Evolutionary conservation across 2,113 vertebrate species (phyloP).

Genomic region (Tauraco erythrolophus): DNA sequence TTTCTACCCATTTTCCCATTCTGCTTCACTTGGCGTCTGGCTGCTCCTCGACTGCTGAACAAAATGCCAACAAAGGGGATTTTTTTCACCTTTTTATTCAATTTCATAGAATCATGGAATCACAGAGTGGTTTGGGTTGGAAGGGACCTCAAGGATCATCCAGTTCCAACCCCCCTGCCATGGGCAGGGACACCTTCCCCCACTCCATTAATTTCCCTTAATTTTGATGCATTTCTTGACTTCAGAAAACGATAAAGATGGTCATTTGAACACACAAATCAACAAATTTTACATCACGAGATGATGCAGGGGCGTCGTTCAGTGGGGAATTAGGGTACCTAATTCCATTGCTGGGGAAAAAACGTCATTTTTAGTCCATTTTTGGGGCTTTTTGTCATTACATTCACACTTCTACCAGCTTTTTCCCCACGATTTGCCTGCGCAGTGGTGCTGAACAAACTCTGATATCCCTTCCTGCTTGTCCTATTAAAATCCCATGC

Average conservation of each 20-base stretch:
- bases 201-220: neutral
- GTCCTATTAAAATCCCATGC: neutral
- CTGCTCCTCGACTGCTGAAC: neutral
- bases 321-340: rapidly evolving
- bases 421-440: neutral
- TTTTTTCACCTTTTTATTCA: neutral
- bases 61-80: neutral
- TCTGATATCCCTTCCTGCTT: neutral
- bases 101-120: neutral
- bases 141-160: too few relatives aligned
- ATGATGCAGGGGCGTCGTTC: rapidly evolving
- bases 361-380: neutral
- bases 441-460: neutral
- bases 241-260: neutral
- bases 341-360: rapidly evolving
- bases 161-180: too few relatives aligned
- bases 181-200: too few relatives aligned
- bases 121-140: too few relatives aligned
- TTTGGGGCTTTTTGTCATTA: neutral
- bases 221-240: neutral
- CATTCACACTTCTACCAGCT: neutral
- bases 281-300: neutral
- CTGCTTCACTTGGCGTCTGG: neutral
- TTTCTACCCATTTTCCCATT: neutral
- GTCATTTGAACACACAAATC: neutral